These are phyloP conservation scores for Paralichthys olivaceus DNA, from an alignment of 2,113 vertebrate genomes.

Conservation along the genomic window DNA sequence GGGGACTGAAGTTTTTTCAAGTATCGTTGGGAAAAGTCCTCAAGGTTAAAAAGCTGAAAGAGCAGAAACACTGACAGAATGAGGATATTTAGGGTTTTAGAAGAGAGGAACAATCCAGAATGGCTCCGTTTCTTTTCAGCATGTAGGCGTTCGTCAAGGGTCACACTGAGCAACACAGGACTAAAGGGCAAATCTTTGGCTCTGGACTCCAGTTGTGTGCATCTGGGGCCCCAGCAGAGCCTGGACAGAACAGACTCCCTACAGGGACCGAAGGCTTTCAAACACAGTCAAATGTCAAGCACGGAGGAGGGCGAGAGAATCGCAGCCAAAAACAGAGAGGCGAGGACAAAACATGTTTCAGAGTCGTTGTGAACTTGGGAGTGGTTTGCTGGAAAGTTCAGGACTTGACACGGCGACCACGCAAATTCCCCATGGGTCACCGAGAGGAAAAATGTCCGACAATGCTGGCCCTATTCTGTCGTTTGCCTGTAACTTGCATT, in stretches of 20 bases:
- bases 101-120: conserved; percentile 24
- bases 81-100: conserved; percentile 43
- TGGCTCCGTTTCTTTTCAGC: conserved; percentile 40
- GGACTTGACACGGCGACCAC: conserved; percentile 42
- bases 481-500: not conserved
- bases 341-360: conserved; percentile 64
- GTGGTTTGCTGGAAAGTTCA: conserved; percentile 49
- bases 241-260: conserved; percentile 37
- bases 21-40: conserved; percentile 18
- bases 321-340: conserved; percentile 22
- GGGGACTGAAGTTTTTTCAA: conserved; percentile 19
- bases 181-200: conserved; percentile 63
- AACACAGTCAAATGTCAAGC: conserved; percentile 69
- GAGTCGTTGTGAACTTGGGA: conserved; percentile 36
- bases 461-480: conserved; percentile 13
- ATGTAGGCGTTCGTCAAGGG: not conserved
- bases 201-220: conserved; percentile 62
- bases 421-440: conserved; percentile 60
- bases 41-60: conserved; percentile 1
- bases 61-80: conserved; percentile 2
- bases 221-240: conserved; percentile 52
- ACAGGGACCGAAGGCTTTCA: conserved; percentile 59
- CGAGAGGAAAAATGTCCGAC: not conserved
- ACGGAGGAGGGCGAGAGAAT: conserved; percentile 36
- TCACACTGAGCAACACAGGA: conserved; percentile 31